Evolutionary conservation across 2,113 vertebrate genomes (phyloP).

Genomic region (Stigmatopora argus): DNA sequence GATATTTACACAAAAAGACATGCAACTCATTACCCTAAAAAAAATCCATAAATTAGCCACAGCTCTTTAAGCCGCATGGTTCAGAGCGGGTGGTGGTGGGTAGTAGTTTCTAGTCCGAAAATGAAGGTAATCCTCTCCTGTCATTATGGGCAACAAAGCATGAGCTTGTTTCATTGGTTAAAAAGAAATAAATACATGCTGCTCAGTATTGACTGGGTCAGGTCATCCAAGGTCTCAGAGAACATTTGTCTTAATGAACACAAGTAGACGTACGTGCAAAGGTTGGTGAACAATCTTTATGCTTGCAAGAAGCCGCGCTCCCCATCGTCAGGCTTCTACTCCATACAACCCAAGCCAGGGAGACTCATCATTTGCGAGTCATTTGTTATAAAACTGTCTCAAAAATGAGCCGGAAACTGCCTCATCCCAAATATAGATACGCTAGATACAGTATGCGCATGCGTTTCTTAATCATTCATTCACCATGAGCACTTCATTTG

Average conservation of each 20-base stretch:
- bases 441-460: conserved; percentile 16
- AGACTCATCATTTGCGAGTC: background rate
- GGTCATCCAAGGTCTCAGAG: background rate
- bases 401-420: conserved; percentile 25
- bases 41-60: too few relatives aligned
- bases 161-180: background rate
- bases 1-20: too few relatives aligned
- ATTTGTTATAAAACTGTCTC: conserved; percentile 7
- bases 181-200: background rate
- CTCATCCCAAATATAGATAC: conserved; percentile 25
- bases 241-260: background rate
- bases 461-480: conserved; percentile 46
- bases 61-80: too few relatives aligned
- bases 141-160: background rate
- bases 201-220: background rate
- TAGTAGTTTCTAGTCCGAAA: too few relatives aligned
- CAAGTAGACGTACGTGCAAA: background rate
- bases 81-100: too few relatives aligned
- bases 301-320: background rate
- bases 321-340: conserved; percentile 12
- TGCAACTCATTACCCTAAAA: too few relatives aligned
- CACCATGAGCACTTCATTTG: conserved; percentile 17
- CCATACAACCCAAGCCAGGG: conserved; percentile 13
- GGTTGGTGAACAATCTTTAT: background rate
- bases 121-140: too few relatives aligned